Evolutionary conservation across 2,113 vertebrate species (phyloP).

Genomic region (Sialia sialis): DNA sequence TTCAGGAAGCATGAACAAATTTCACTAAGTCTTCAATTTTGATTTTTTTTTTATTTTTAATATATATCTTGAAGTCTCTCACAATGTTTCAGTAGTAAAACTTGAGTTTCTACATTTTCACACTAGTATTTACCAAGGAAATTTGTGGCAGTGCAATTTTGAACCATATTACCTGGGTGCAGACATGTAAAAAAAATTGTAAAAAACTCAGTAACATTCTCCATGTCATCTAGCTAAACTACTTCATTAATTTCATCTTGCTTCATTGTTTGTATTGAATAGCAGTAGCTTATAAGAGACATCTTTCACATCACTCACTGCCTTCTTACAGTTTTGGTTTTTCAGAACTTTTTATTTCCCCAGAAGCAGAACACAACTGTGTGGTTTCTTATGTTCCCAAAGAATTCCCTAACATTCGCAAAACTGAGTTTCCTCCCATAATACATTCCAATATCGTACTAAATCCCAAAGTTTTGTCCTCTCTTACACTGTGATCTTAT

Average conservation of each 20-base stretch:
- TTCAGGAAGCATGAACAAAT: neutral
- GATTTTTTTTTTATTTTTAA: neutral
- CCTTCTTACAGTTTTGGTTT: accelerated
- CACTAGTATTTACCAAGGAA: neutral
- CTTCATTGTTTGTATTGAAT: neutral
- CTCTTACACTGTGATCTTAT: neutral
- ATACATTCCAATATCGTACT: neutral
- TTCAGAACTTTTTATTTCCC: neutral
- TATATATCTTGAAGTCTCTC: neutral
- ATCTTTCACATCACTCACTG: neutral
- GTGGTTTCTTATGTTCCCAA: neutral
- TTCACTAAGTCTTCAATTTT: neutral
- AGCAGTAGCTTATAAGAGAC: neutral
- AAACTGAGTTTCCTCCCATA: neutral
- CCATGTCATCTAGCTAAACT: neutral
- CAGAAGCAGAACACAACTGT: neutral
- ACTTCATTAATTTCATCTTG: neutral
- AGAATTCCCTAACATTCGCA: neutral
- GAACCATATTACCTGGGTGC: neutral
- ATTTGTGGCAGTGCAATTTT: neutral
- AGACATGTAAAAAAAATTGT: neutral
- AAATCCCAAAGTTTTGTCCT: neutral
- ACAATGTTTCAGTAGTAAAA: neutral
- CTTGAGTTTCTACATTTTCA: neutral
- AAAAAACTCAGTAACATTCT: neutral